Evolutionary conservation across 2,797 vertebrate genomes (phyloP).

Genomic region (Macroramphosus scolopax): DNA sequence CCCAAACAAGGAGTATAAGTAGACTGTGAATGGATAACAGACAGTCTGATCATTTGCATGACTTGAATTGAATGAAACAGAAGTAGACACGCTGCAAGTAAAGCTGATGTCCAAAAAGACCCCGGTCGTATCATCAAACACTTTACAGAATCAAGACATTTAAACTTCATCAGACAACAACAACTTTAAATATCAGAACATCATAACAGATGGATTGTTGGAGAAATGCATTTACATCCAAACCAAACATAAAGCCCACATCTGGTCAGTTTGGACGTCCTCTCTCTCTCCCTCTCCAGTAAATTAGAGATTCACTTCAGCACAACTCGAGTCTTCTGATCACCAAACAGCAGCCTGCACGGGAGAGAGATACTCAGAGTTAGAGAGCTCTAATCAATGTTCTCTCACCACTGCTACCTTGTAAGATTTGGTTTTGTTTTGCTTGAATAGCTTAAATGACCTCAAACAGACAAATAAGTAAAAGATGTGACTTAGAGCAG

Average conservation of each 20-base stretch:
- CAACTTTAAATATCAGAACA: too few relatives aligned
- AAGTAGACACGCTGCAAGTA: not conserved
- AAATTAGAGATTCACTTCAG: conserved; percentile 57
- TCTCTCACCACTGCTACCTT: too few relatives aligned
- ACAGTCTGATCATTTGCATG: not conserved
- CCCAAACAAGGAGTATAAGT: conserved; percentile 19
- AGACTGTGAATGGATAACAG: conserved; percentile 12
- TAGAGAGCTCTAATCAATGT: not conserved
- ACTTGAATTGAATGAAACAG: conserved; percentile 5
- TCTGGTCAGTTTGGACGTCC: too few relatives aligned
- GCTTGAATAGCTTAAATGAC: too few relatives aligned
- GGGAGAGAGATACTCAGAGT: too few relatives aligned
- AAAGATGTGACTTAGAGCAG: too few relatives aligned
- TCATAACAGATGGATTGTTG: too few relatives aligned
- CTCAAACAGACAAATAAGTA: too few relatives aligned
- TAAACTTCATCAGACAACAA: too few relatives aligned
- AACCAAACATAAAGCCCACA: too few relatives aligned
- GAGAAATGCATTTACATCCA: too few relatives aligned
- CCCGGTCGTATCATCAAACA: not conserved
- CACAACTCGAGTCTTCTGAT: conserved; percentile 64
- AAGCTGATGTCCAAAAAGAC: not conserved
- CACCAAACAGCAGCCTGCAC: conserved; percentile 72
- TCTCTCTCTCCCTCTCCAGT: not conserved
- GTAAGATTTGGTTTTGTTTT: too few relatives aligned
- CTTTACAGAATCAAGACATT: conserved; percentile 23